Evolutionary conservation across 2,113 vertebrate genomes (phyloP).

Genomic region (Antigone vipio): DNA sequence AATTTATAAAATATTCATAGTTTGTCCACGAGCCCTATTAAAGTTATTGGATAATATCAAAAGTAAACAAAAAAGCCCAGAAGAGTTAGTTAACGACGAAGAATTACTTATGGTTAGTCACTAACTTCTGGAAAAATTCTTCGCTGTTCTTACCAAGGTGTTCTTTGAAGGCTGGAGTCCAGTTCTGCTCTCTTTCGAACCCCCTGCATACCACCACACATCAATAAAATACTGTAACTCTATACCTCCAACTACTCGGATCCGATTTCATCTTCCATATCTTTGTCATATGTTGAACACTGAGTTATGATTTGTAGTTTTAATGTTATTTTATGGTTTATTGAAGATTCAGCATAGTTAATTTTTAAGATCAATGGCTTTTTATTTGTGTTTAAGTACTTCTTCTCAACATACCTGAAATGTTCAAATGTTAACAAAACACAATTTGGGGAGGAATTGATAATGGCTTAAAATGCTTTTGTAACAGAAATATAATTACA

Average conservation of each 20-base stretch:
- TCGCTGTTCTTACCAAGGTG: background rate
- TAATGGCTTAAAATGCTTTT: background rate
- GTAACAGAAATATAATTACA: background rate
- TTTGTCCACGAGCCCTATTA: background rate
- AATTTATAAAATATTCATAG: background rate
- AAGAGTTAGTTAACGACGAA: background rate
- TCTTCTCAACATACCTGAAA: background rate
- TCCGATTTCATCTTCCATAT: background rate
- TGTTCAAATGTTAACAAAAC: background rate
- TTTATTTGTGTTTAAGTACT: background rate
- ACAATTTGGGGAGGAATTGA: background rate
- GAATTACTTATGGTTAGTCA: background rate
- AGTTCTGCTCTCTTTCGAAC: background rate
- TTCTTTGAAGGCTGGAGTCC: background rate
- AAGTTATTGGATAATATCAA: background rate
- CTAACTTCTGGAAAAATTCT: background rate
- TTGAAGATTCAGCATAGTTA: background rate
- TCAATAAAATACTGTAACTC: background rate
- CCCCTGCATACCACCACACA: background rate
- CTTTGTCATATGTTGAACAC: background rate
- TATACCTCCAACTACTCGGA: background rate
- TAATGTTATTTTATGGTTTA: background rate
- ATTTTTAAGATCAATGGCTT: background rate
- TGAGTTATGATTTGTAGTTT: background rate
- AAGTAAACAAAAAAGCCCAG: background rate